A percentile compares a stretch with the other conserved stretches of the same genome.
phyloP scores from a whole-genome alignment of 2,113 vertebrate genomes.

The Puntigrus tetrazona region DNA sequence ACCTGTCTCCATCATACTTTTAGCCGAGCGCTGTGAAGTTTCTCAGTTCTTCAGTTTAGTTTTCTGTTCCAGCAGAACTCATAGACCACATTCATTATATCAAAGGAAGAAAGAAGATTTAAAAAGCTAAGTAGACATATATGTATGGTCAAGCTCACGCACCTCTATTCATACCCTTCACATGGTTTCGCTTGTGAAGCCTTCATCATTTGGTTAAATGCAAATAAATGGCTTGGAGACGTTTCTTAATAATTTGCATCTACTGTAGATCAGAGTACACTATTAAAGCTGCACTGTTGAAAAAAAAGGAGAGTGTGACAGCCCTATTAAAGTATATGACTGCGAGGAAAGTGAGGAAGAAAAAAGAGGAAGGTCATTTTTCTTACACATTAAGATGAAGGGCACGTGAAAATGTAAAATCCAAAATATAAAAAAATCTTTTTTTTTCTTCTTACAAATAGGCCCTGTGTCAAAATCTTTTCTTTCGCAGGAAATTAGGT shows the following conservation, averaged over 20 bases:
- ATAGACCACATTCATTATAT: conserved; percentile 36
- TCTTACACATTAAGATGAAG: conserved; percentile 3
- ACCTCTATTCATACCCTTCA: conserved; percentile 58
- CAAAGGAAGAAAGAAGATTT: conserved; percentile 46
- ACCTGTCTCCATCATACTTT: conserved; percentile 60
- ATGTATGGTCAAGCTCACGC: conserved; percentile 37
- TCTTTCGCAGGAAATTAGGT: neutral
- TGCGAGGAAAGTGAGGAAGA: neutral
- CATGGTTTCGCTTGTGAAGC: conserved; percentile 45
- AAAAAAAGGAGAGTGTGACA: conserved; percentile 14
- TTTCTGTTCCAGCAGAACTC: conserved; percentile 44
- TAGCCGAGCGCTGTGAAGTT: neutral
- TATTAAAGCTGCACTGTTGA: conserved; percentile 35
- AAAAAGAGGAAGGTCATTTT: neutral
- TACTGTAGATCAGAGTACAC: conserved; percentile 60
- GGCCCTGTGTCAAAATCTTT: neutral
- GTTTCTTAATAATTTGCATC: conserved; percentile 68
- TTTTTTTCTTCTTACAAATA: neutral
- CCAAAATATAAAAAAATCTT: neutral
- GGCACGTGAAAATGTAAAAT: neutral
- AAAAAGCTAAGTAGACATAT: conserved; percentile 40
- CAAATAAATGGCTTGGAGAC: conserved; percentile 65
- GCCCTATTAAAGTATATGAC: conserved; percentile 22
- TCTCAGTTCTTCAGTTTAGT: conserved; percentile 41
- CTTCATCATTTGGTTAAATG: conserved; percentile 65